These are phyloP conservation scores for Coelinius sp. DNA, from an alignment of 2,888 invertebrate genomes.

Conservation along the genomic window DNA sequence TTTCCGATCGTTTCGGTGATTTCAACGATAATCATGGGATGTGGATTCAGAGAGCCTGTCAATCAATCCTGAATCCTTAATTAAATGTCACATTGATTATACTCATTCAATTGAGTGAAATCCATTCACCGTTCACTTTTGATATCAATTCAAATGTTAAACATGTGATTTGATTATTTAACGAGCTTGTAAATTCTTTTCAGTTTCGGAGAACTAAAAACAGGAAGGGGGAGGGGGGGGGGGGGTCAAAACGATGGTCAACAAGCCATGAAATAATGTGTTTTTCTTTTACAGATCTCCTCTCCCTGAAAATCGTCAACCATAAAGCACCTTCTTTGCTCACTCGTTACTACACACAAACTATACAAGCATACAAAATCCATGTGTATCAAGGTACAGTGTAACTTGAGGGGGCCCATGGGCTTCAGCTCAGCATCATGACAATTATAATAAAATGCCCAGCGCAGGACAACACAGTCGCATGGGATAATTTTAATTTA, in stretches of 20 bases:
- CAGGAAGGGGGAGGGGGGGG: not conserved
- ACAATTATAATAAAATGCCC: slow-evolving; percentile 39
- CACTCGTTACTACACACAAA: not conserved
- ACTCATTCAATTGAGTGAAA: not conserved
- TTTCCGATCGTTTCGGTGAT: no score
- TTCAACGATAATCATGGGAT: slow-evolving; percentile 6
- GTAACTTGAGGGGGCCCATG: slow-evolving; percentile 30
- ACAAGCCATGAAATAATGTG: not conserved
- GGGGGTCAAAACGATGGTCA: not conserved
- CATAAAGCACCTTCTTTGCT: slow-evolving; percentile 1
- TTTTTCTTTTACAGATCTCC: not conserved
- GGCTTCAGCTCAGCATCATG: slow-evolving; percentile 19
- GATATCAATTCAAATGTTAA: not conserved
- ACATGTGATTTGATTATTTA: not conserved
- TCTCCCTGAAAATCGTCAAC: slow-evolving; percentile 9
- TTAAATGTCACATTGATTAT: not conserved
- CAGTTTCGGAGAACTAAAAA: not conserved
- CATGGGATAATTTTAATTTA: slow-evolving; percentile 69
- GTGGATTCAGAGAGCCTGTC: not conserved
- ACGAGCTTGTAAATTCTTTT: not conserved
- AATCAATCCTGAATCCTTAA: not conserved
- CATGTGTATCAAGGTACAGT: slow-evolving; percentile 22
- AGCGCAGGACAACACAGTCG: slow-evolving; percentile 48
- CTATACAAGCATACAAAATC: not conserved
- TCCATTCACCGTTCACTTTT: not conserved